phyloP scores from a whole-genome alignment of 2,888 invertebrate genomes.

The Pardosa pseudoannulata region DNA sequence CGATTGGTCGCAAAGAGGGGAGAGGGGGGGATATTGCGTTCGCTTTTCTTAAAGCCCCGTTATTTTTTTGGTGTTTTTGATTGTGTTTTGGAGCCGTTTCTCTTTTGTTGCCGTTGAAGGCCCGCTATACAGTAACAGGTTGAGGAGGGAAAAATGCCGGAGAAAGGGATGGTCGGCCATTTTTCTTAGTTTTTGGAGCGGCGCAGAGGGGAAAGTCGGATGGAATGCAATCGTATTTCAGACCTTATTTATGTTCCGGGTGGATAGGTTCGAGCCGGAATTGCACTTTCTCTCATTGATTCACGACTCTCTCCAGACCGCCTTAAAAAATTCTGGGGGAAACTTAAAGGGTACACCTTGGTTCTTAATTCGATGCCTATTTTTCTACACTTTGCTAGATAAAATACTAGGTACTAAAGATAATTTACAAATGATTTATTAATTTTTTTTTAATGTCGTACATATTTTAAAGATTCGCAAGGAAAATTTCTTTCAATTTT shows the following conservation, averaged over 20 bases:
- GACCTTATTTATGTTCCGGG: neutral
- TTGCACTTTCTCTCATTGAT: no score
- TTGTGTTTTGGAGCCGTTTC: conserved; percentile 2
- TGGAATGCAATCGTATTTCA: neutral
- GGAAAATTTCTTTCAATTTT: no score
- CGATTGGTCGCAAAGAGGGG: conserved; percentile 48
- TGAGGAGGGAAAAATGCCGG: conserved; percentile 30
- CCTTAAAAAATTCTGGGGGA: no score
- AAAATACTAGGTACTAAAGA: no score
- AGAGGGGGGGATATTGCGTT: neutral
- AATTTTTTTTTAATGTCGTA: no score
- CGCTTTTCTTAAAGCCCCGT: conserved; percentile 58
- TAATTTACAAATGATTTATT: no score
- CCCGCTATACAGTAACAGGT: conserved; percentile 57
- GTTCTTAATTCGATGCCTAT: no score
- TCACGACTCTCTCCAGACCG: no score
- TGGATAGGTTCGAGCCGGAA: no score
- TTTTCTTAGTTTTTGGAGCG: neutral
- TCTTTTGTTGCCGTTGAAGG: neutral
- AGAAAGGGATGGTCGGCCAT: conserved; percentile 6
- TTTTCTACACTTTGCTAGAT: no score
- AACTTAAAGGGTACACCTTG: no score
- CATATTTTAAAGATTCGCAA: no score
- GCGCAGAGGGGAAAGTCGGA: neutral
- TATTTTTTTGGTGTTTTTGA: conserved; percentile 39